phyloP scores from a whole-genome alignment of 1,140 invertebrate genomes.

The Brachionus rotundiformis region DNA sequence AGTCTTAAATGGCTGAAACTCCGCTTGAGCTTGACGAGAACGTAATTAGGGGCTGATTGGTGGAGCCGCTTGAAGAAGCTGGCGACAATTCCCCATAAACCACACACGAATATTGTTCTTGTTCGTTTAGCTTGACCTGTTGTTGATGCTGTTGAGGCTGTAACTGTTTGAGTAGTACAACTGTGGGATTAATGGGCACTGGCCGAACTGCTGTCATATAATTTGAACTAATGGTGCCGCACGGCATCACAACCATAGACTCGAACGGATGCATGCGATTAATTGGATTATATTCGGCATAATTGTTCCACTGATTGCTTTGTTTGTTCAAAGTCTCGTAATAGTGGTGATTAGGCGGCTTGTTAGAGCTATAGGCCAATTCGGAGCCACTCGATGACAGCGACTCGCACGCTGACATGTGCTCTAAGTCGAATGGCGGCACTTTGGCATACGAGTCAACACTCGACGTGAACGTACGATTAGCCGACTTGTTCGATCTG shows the following conservation, averaged over 20 bases:
- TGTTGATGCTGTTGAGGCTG: neutral
- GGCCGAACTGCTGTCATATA: neutral
- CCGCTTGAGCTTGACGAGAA: constrained; percentile 23
- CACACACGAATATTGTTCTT: constrained; percentile 38
- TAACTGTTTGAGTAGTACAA: constrained; percentile 25
- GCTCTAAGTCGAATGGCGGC: neutral
- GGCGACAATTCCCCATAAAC: constrained; percentile 27
- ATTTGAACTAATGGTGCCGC: neutral
- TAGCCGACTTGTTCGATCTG: neutral
- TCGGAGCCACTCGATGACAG: neutral
- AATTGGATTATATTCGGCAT: constrained; percentile 31
- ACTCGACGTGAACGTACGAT: neutral
- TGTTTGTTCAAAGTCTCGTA: constrained; percentile 35
- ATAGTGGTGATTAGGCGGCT: neutral
- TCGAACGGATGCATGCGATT: neutral
- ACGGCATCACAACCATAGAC: constrained; percentile 13
- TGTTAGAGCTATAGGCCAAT: neutral
- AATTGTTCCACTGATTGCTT: neutral
- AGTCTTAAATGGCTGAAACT: constrained; percentile 30
- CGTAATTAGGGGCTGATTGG: constrained; percentile 29
- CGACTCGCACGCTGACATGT: constrained; percentile 23
- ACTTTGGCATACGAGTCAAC: neutral
- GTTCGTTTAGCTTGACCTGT: neutral
- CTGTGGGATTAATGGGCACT: neutral
- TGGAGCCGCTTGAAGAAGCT: neutral